Evolutionary conservation across 2,113 vertebrate genomes (phyloP).

Genomic region (sheep (Ovis aries)): DNA sequence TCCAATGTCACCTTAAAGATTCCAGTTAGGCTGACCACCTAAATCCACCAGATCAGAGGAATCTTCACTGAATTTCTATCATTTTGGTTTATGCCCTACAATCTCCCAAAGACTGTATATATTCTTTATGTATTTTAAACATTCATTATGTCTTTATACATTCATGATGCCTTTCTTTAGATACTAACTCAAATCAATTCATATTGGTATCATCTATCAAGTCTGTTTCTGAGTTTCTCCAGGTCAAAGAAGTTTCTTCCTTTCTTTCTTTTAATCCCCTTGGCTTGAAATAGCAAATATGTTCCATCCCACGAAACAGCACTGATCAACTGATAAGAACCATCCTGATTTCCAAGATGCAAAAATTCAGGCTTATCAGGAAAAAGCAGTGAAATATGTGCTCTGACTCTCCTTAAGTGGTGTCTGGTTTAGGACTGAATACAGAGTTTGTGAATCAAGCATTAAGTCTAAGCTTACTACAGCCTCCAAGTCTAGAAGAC

Average conservation of each 20-base stretch:
- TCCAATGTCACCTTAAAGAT: background rate
- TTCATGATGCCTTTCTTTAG: background rate
- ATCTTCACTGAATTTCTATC: background rate
- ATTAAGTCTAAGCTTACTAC: background rate
- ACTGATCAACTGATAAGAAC: background rate
- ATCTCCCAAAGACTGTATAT: background rate
- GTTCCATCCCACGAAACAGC: background rate
- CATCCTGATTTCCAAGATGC: background rate
- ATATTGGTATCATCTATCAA: background rate
- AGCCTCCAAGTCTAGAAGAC: background rate
- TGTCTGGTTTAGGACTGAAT: background rate
- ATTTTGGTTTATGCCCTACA: background rate
- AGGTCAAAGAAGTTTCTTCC: background rate
- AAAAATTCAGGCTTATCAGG: background rate
- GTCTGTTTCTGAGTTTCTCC: background rate
- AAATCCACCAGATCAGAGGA: background rate
- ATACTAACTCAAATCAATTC: background rate
- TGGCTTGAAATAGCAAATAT: background rate
- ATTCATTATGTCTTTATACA: background rate
- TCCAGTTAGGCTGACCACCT: background rate
- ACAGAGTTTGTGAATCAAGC: background rate
- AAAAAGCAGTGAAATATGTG: background rate
- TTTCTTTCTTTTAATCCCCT: background rate
- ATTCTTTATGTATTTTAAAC: background rate
- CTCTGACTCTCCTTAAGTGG: background rate